These are phyloP conservation scores for Carassius carassius DNA, from an alignment of 2,113 vertebrate species.

Conservation along the genomic window DNA sequence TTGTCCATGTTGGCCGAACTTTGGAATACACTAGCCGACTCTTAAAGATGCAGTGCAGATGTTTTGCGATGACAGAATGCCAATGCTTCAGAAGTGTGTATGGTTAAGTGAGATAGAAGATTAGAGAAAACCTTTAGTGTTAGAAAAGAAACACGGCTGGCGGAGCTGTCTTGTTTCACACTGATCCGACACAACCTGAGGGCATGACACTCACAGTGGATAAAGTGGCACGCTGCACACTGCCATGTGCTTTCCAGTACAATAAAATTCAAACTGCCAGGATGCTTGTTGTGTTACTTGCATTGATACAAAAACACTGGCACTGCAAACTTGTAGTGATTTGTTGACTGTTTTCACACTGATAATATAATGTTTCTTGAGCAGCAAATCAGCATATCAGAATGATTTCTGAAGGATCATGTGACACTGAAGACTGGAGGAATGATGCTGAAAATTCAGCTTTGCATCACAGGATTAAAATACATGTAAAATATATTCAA, in stretches of 20 bases:
- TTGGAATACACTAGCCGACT: conserved; percentile 13
- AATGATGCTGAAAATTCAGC: neutral
- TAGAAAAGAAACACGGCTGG: neutral
- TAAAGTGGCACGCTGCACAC: neutral
- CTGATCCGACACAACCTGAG: neutral
- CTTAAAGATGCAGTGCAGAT: conserved; percentile 20
- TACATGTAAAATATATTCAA: neutral
- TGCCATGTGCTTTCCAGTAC: neutral
- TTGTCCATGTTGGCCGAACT: neutral
- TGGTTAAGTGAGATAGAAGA: neutral
- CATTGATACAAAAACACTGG: neutral
- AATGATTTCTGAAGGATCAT: neutral
- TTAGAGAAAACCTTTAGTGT: neutral
- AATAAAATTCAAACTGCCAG: neutral
- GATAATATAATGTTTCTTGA: neutral
- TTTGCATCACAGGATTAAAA: neutral
- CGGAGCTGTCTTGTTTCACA: neutral
- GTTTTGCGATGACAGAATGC: neutral
- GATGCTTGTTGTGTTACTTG: neutral
- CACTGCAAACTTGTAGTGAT: neutral
- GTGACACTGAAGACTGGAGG: neutral
- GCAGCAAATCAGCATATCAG: neutral
- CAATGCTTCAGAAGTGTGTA: neutral
- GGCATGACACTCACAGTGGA: neutral
- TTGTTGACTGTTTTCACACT: neutral